Evolutionary conservation across 2,888 invertebrate species (phyloP).

Genomic region (Tenthredo amoena): DNA sequence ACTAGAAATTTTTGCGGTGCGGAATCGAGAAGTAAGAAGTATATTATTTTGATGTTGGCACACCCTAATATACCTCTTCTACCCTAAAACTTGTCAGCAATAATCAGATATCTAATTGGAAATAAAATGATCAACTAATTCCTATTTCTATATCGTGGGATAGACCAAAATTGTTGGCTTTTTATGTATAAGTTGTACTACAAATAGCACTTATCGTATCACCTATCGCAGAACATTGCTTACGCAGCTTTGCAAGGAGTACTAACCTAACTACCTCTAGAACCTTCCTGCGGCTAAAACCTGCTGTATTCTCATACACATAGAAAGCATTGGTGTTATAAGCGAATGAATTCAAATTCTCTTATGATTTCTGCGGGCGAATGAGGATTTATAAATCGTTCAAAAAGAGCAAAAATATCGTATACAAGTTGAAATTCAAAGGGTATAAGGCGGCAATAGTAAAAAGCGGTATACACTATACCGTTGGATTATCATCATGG

Average conservation of each 20-base stretch:
- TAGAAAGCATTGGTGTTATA: not conserved
- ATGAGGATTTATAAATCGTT: not conserved
- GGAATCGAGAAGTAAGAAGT: too few species aligned
- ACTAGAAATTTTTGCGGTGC: not conserved
- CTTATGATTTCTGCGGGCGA: not conserved
- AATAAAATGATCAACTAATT: not conserved
- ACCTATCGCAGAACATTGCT: not conserved
- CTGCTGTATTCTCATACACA: not conserved
- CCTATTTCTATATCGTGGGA: not conserved
- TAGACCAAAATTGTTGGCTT: not conserved
- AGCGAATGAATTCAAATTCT: not conserved
- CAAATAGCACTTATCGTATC: not conserved
- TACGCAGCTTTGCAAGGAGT: not conserved
- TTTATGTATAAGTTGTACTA: not conserved
- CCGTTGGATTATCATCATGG: not conserved
- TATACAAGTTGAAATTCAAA: not conserved
- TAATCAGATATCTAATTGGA: not conserved
- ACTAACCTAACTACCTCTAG: not conserved
- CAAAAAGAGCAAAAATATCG: not conserved
- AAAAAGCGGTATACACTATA: not conserved
- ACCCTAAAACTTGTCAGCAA: not conserved
- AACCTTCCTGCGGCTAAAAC: not conserved
- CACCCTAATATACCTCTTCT: not conserved
- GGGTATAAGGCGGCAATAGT: not conserved
- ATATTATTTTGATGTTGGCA: too few species aligned